Evolutionary conservation across 1,140 invertebrate species (phyloP).

Genomic region (Drosophila repleta): DNA sequence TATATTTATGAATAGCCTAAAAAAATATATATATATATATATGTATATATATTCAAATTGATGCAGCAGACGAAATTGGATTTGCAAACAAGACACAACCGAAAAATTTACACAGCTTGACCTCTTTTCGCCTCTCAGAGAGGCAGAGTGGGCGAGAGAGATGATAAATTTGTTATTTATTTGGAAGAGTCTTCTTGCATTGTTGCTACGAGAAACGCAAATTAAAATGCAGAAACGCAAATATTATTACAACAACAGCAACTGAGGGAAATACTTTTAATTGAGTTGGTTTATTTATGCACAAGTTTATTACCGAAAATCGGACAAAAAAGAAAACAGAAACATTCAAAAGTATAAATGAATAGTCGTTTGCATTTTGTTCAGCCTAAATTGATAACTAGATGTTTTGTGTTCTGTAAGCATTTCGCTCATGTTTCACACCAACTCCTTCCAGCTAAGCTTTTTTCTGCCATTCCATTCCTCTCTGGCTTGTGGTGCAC

Average conservation of each 20-base stretch:
- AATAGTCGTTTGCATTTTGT: no score
- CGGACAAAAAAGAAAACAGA: no score
- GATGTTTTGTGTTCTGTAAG: no score
- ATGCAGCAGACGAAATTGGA: slow-evolving; percentile 48
- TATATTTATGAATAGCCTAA: slow-evolving; percentile 58
- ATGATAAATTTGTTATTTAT: slow-evolving; percentile 65
- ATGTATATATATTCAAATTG: slow-evolving; percentile 52
- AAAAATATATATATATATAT: slow-evolving; percentile 16
- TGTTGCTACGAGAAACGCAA: background rate
- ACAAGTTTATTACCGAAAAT: no score
- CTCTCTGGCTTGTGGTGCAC: slow-evolving; percentile 7
- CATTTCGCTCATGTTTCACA: background rate
- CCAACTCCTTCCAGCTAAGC: slow-evolving; percentile 17
- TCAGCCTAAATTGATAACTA: no score
- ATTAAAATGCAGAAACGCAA: background rate
- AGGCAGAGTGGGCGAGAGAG: background rate
- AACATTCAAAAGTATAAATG: no score
- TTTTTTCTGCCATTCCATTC: background rate
- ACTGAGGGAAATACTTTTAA: no score
- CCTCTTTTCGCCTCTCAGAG: slow-evolving; percentile 28
- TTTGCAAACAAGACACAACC: slow-evolving; percentile 32
- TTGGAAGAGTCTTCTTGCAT: slow-evolving; percentile 29
- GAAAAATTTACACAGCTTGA: slow-evolving; percentile 53
- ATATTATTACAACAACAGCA: background rate
- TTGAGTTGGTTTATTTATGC: background rate